Evolutionary conservation across 2,113 vertebrate species (phyloP).

Genomic region (Amphiprion ocellaris): DNA sequence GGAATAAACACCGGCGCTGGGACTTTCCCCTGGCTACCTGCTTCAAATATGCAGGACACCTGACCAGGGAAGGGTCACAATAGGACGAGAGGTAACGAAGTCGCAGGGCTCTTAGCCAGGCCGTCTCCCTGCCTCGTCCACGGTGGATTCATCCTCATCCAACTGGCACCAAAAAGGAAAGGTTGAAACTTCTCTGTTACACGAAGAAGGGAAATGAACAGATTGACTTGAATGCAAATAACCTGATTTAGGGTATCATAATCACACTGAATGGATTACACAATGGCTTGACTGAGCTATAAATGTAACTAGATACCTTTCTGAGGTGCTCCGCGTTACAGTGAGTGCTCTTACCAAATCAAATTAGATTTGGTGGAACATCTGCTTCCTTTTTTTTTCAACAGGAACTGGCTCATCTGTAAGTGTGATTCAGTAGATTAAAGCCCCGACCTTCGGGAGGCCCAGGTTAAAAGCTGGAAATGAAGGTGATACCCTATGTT

Average conservation of each 20-base stretch:
- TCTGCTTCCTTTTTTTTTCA: constrained; percentile 74
- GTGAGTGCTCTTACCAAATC: constrained; percentile 76
- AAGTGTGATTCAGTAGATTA: constrained; percentile 29
- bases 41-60: not conserved
- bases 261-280: constrained; percentile 78
- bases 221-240: constrained; percentile 79
- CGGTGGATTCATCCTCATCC: constrained; percentile 40
- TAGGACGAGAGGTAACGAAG: not conserved
- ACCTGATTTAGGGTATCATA: constrained; percentile 79
- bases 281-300: constrained; percentile 71
- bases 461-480: constrained; percentile 15
- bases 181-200: constrained; percentile 31
- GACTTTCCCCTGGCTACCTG: not conserved
- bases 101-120: not conserved
- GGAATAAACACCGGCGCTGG: not conserved
- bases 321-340: constrained; percentile 65
- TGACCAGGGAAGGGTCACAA: constrained; percentile 14
- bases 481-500: not conserved
- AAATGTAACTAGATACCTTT: constrained; percentile 79
- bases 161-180: constrained; percentile 40
- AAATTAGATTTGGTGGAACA: constrained; percentile 83
- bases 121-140: constrained; percentile 4
- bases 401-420: constrained; percentile 28
- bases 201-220: constrained; percentile 76
- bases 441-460: constrained; percentile 18